phyloP scores from a whole-genome alignment of 2,888 invertebrate species.

The Achlya flavicornis region DNA sequence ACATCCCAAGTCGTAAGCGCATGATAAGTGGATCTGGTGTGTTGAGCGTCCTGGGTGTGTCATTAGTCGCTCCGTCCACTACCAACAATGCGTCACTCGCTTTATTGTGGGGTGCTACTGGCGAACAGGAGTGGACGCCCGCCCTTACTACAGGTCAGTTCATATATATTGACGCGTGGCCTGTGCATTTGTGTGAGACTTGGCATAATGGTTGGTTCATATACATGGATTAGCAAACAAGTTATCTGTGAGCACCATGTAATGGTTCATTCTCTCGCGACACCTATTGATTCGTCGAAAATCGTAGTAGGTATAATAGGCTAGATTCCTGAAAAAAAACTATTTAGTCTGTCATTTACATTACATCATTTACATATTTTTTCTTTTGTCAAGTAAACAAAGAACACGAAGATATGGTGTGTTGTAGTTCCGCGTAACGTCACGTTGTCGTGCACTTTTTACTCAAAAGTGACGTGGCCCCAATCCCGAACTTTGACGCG shows the following conservation, averaged over 20 bases:
- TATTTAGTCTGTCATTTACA: no score
- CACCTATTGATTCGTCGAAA: no score
- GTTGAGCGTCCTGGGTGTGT: slow-evolving; percentile 42
- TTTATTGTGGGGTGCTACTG: slow-evolving; percentile 96
- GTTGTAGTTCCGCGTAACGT: no score
- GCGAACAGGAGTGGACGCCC: slow-evolving; percentile 98
- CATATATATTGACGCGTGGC: neutral
- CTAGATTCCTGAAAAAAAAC: no score
- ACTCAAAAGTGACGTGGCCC: no score
- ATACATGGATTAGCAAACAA: neutral
- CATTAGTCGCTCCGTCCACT: slow-evolving; percentile 57
- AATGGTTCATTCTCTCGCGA: no score
- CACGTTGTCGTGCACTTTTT: no score
- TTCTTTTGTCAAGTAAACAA: no score
- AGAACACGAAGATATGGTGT: no score
- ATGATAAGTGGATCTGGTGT: slow-evolving; percentile 72
- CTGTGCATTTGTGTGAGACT: slow-evolving; percentile 14
- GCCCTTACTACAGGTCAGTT: slow-evolving; percentile 94
- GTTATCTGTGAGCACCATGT: neutral
- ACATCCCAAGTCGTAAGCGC: slow-evolving; percentile 71
- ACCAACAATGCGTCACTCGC: slow-evolving; percentile 85
- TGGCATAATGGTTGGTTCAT: slow-evolving; percentile 9
- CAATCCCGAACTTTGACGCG: no score
- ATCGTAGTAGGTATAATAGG: no score
- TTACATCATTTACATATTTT: no score